Base-by-base conservation (phyloP, 2,113 vertebrate genomes). In the Calcarius ornatus region DNA sequence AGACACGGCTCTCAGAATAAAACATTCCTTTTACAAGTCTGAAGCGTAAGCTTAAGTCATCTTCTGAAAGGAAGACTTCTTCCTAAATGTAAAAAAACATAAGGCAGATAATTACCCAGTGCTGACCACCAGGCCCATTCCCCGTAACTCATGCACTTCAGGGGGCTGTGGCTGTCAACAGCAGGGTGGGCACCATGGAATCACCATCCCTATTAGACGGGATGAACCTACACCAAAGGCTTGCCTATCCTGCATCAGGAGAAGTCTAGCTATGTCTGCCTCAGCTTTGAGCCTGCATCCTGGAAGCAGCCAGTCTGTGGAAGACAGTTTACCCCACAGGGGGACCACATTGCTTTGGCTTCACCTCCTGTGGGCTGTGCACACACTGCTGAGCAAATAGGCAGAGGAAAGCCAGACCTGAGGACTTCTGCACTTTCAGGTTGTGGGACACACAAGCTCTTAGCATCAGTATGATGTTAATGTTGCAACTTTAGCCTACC, bases 161-260 rank as follows among this genome's bases (percentile, higher is more conserved):
- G 6, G 8, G 11, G 66, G 20, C 42, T 71, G 38, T 23, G 65
- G 42, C 56, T 50, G 25, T 42, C 0, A 0, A 0, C 1, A 3
- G 64, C 72, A 81, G 15, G n/a, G 23, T 10, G 22, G 31, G 50
- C 47, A 90, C n/a, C 15, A 21, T 7, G 25, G 45, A 37, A 37
- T 63, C 42, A 84, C 35, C 38, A 43, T 21, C 25, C 13, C 33
- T 19, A 2, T 63, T 59, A 56, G 33, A 73, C 17, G 18, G 35
- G 25, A 88, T 54, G 27, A 28, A 56, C 38, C 66, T 54, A 9
- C 47, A n/a, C 30, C 5, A 6, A 53, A 85, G 43, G 28, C 42
- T 66, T 60, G 31, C 19, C 25, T 50, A 15, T 25, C 5, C 10
- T 31, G 10, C 45, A 28, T 28, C 47, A 83, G 61, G 47, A 90